These are phyloP conservation scores for Turritopsis rubra DNA, from an alignment of 30 jellyfish, hydroid and myxozoan genomes.

Conservation along the genomic window DNA sequence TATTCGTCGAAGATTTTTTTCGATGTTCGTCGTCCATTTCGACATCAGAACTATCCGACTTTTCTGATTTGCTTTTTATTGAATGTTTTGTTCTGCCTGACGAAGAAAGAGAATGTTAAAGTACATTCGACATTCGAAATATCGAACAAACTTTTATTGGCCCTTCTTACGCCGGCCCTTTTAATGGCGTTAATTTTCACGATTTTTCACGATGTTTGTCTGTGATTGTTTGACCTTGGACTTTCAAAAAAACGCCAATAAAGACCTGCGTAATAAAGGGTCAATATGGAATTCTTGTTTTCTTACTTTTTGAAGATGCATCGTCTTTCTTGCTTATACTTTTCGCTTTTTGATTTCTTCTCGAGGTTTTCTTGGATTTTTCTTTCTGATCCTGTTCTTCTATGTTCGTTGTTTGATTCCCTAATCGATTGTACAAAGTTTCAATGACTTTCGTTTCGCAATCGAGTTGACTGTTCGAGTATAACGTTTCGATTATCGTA, in stretches of 20 bases:
- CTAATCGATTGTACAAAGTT: background rate
- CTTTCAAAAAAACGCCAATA: no score
- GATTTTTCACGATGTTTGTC: no score
- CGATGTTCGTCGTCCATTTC: background rate
- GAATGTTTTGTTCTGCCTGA: background rate
- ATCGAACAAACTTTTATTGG: no score
- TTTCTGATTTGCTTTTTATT: background rate
- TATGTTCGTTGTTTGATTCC: background rate
- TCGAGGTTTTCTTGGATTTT: background rate
- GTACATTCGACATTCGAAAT: background rate
- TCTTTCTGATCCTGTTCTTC: background rate
- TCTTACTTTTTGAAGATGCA: background rate
- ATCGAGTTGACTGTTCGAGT: background rate
- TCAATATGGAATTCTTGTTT: no score
- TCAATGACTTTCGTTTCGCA: background rate
- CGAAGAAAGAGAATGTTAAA: background rate
- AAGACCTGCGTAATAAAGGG: no score
- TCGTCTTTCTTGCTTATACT: background rate
- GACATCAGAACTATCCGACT: background rate
- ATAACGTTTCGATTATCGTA: background rate
- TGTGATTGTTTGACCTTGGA: no score
- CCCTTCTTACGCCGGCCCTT: no score
- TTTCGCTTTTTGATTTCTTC: background rate
- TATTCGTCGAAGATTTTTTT: no score
- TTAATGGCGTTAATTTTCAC: no score